Base-by-base conservation (phyloP, 2,113 vertebrate species). In the Pygathrix nemaeus region DNA sequence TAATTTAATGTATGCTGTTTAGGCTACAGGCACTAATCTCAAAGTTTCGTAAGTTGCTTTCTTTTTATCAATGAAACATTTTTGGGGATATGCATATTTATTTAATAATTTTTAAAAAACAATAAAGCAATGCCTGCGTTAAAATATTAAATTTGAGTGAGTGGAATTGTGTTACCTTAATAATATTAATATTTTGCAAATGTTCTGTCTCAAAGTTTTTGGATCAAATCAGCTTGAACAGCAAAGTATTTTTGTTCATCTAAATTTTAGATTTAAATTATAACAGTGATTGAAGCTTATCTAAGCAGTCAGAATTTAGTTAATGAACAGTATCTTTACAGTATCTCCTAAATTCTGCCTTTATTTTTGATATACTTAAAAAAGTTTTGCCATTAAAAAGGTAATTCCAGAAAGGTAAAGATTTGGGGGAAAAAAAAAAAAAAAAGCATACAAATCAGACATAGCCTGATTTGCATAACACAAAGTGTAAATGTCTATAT, bases 1-100 rank as follows among this genome's bases (percentile, higher is more conserved):
- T 96, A 59, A 85, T 61, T 90, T 96, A 95, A 94, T 82, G 50
- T n/a, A 57, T 88, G 96, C 25, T 95, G 85, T 79, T 96, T 93
- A 78, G 88, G 72, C 85, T 96, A 81, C 23, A 73, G 64, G 70
- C 30, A 90, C 27, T 90, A 72, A 95, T 87, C 61, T 94, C 13
- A 94, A 90, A 95, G 70, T 30, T 95, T 94, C 30, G 68, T 82
- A 95, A 93, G 68, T 55, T 82, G 13, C 59, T 97, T 93, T 45
- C 27, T 95, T 96, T 97, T 80, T 23, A 76, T 61, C 78, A 82
- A 18, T 95, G 23, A 94, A 96, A 84, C 23, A 27, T 20, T 91
- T 83, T 83, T 16, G 17, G 43, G 68, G 25, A 86, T 68, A 78
- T 48, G n/a, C 57, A 23, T 57, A 52, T 78, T 90, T 95, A 76